Conservation (phyloP, 2,113 vertebrate species). For the Kobus ellipsiprymnus region DNA sequence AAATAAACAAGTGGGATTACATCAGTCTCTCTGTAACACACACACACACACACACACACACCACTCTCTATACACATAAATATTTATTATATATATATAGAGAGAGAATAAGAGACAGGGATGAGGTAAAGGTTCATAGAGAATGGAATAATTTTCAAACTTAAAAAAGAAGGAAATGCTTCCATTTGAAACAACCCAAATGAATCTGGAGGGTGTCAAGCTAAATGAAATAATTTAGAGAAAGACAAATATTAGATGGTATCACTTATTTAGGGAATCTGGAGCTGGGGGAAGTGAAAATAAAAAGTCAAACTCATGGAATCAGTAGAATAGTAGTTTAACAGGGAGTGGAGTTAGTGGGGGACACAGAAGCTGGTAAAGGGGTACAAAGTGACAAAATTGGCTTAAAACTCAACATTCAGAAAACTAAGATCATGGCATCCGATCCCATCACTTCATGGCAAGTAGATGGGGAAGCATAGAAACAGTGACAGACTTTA, state of each 20-base stretch:
- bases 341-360: background rate
- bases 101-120: background rate
- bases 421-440: background rate
- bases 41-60: background rate
- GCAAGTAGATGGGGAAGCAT: background rate
- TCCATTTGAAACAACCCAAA: background rate
- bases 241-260: background rate
- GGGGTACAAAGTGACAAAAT: background rate
- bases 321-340: background rate
- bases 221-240: background rate
- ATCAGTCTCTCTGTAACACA: background rate
- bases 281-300: background rate
- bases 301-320: background rate
- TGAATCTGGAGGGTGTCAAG: background rate
- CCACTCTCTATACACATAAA: background rate
- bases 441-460: background rate
- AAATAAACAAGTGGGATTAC: background rate
- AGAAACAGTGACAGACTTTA: background rate
- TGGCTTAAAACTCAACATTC: background rate
- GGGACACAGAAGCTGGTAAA: background rate
- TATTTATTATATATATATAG: background rate
- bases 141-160: background rate
- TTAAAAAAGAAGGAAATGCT: background rate
- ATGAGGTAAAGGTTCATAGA: background rate
- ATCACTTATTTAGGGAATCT: background rate